A percentile compares a stretch with the other conserved stretches of the same genome.
These are phyloP conservation scores for Caenorhabditis sp. DNA, from an alignment of 2,888 invertebrate genomes.

Conservation along the genomic window DNA sequence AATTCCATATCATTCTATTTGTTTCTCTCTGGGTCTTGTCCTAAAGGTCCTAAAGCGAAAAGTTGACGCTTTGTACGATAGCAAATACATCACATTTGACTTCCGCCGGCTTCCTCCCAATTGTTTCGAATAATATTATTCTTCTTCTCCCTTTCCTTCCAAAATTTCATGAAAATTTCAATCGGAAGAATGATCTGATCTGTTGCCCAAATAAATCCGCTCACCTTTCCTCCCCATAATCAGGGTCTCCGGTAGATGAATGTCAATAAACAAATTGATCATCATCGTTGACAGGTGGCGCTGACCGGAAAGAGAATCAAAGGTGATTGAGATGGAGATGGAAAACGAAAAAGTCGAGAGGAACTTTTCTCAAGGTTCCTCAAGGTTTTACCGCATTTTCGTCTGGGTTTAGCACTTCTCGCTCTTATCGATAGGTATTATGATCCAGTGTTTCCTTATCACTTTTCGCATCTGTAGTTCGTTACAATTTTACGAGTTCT, in stretches of 20 bases:
- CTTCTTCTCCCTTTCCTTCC: not conserved
- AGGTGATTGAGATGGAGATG: not conserved
- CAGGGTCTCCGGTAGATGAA: slow-evolving; percentile 19
- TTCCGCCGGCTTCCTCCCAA: not conserved
- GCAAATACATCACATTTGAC: too few relatives aligned
- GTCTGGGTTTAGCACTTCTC: not conserved
- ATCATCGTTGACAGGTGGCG: slow-evolving; percentile 60
- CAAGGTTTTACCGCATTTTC: not conserved
- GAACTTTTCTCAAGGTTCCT: slow-evolving; percentile 8
- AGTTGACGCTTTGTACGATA: too few relatives aligned
- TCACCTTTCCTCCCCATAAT: slow-evolving; percentile 29
- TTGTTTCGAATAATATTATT: not conserved
- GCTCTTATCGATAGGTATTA: slow-evolving; percentile 19
- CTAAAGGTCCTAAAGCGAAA: too few relatives aligned
- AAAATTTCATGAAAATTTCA: not conserved
- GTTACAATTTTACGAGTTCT: slow-evolving; percentile 58
- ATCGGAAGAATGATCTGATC: slow-evolving; percentile 33
- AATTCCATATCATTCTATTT: too few relatives aligned
- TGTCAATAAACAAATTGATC: slow-evolving; percentile 63
- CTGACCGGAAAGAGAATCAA: slow-evolving; percentile 42
- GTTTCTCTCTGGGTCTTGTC: too few relatives aligned
- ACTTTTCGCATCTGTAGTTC: slow-evolving; percentile 61
- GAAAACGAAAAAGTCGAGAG: not conserved
- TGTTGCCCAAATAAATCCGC: slow-evolving; percentile 45
- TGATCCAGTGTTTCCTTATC: slow-evolving; percentile 49